Percentiles rank a stretch among this genome's conserved stretches.
Conservation (phyloP, 2,113 vertebrate species). For the Noturus placidus region DNA sequence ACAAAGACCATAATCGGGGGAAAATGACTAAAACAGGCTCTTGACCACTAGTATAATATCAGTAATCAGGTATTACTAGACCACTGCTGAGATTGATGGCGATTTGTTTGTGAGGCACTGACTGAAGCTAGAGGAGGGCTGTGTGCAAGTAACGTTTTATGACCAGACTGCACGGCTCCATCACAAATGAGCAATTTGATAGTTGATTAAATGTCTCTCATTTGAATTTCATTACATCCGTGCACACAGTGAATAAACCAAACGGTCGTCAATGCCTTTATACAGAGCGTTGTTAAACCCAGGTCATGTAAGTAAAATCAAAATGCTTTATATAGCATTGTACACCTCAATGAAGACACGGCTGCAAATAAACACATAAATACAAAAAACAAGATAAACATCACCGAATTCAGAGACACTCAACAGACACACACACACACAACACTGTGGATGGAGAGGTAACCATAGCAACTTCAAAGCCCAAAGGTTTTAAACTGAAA, state of each 20-base stretch:
- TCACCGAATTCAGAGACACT: constrained; percentile 29
- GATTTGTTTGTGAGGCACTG: constrained; percentile 12
- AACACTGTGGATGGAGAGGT: constrained; percentile 66
- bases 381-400: constrained; percentile 37
- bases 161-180: constrained; percentile 45
- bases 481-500: constrained; percentile 80
- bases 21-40: not conserved
- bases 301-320: constrained; percentile 6
- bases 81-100: constrained; percentile 5
- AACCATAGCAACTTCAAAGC: constrained; percentile 75
- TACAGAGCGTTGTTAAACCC: not conserved
- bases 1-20: not conserved
- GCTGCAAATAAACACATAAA: constrained; percentile 33
- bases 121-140: constrained; percentile 11
- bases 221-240: constrained; percentile 58
- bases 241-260: constrained; percentile 50
- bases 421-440: constrained; percentile 29
- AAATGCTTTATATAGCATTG: not conserved
- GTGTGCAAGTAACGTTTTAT: constrained; percentile 38
- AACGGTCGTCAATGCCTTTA: constrained; percentile 39
- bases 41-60: constrained; percentile 36
- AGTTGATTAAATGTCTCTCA: constrained; percentile 54
- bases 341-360: constrained; percentile 55
- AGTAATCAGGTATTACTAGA: constrained; percentile 31
- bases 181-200: constrained; percentile 57